Evolutionary conservation across 2,888 invertebrate species (phyloP).

Genomic region (Ecdyonurus torrentis): DNA sequence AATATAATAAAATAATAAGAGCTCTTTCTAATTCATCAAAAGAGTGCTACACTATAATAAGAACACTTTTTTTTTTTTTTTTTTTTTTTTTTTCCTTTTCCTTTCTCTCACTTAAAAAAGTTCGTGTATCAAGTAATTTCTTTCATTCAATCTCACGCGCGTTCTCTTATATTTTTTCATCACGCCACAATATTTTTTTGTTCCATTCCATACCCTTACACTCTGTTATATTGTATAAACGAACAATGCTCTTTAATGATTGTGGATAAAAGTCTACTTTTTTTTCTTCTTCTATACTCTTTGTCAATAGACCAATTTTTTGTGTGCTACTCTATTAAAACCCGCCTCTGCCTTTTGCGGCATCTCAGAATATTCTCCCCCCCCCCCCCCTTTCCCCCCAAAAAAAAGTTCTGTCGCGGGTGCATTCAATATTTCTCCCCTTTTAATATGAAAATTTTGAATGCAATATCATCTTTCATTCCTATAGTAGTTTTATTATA

Average conservation of each 20-base stretch:
- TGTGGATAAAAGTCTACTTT: background rate
- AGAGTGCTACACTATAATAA: background rate
- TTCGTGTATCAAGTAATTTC: background rate
- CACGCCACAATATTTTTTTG: background rate
- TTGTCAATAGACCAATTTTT: background rate
- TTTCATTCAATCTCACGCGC: background rate
- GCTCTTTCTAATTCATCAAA: background rate
- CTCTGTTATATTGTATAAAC: background rate
- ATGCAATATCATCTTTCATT: background rate
- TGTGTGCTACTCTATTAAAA: background rate
- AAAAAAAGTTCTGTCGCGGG: background rate
- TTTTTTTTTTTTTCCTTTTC: too few species aligned
- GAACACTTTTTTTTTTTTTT: background rate
- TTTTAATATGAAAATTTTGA: background rate
- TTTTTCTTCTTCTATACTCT: background rate
- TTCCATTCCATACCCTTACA: background rate
- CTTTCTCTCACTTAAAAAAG: too few species aligned
- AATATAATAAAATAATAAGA: too few species aligned
- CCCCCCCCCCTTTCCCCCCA: background rate
- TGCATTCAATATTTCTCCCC: background rate
- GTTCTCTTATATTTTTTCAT: background rate
- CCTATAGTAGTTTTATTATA: background rate
- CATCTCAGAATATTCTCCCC: background rate
- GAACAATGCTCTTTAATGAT: background rate
- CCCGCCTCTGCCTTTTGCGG: background rate